Evolutionary conservation across 92 coral and sea anemone species (phyloP), one percentile per base, ranked within the genome.

Genomic region (Parazoanthus darwini): DNA sequence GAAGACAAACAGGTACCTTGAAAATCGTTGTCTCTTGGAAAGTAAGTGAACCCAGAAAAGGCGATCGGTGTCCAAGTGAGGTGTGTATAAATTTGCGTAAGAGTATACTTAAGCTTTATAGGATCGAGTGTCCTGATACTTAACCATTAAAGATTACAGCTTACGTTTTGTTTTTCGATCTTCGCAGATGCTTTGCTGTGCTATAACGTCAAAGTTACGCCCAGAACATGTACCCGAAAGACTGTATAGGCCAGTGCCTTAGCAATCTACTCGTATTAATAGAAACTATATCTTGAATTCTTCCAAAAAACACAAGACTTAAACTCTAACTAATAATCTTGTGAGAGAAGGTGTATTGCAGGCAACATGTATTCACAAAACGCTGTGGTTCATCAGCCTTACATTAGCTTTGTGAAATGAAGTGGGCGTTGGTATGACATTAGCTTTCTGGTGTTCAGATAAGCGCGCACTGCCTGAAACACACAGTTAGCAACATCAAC

Each of bases 351-450:
- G 20, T 65, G 29, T 63, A 22, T 38, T 37, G 8, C 43, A 81
- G 70, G 43, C 42, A 72, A 72, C 77, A 5, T 72, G 0, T 72
- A 14, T 10, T 72, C 77, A 13, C 2, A 72, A 72, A 72, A 39
- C 6, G 29, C 26, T 37, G 51, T 2, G 23, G 20, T 5, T 6
- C 20, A 70, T 6, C 20, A 70, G 16, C 16, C 26, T 72, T 72
- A 72, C 79, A 50, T 71, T 70, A 84, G 20, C 65, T 26, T 14
- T 10, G 10, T 71, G 42, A 46, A 44, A 84, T 84, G 78, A 44
- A 84, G 65, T 71, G 67, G 87, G 87, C 67, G 87, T 84, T 16
- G 43, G 9, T 29, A 46, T 84, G 13, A 46, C 68, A 33, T 84
- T 51, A 84, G 68, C 14, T 84, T 71, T 71, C 42, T 44, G 65